Base-by-base conservation (phyloP, 2,888 invertebrate species). In the Oasisia sp. region DNA sequence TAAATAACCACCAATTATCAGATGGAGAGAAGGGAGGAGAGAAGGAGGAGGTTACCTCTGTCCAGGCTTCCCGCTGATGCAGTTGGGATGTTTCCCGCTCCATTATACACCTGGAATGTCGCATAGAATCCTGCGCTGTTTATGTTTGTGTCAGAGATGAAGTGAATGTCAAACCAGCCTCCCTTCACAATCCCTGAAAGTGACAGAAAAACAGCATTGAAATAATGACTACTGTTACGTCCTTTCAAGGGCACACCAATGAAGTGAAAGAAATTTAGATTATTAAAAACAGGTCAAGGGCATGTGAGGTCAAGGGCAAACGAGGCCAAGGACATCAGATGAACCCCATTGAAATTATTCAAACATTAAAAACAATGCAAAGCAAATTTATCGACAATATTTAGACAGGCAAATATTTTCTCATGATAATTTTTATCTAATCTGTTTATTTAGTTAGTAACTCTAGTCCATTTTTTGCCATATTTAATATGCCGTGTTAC, bases 121-220 rank as follows among this genome's bases (percentile, higher is more conserved):
- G 94, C 93, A 89, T 93, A 92, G 92, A 94, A 94, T 3, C 94
- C 94, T 12, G 92, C 92, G 8, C 92, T 93, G 50, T 94, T 93
- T 91, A 93, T 91, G 92, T 92, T 94, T 92, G 94, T 93, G 92
- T 94, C 94, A 8, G 93, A 93, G 7, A 56, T 89, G 90, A 94
- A 93, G 11, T 90, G 91, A 0, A 94, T 38, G 44, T 94, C 94
- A 92, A 94, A 94, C 38, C 91, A 91, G 32, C 91, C 58, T 32
- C 44, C 90, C 44, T 93, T 93, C 44, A 93, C 92, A 4, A 93
- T 90, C 94, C 94, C 94, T 94, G 92, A 11, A 90, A 92, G 38
- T 32, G 89, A 92, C 90, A 92, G 5, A 7, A 74, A 19, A 74
- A 19, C 27, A 27, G 74, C 74, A 27, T 74, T 74, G 14, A 50